Conservation (phyloP, 1,140 invertebrate species). For the Temnothorax nylanderi region DNA sequence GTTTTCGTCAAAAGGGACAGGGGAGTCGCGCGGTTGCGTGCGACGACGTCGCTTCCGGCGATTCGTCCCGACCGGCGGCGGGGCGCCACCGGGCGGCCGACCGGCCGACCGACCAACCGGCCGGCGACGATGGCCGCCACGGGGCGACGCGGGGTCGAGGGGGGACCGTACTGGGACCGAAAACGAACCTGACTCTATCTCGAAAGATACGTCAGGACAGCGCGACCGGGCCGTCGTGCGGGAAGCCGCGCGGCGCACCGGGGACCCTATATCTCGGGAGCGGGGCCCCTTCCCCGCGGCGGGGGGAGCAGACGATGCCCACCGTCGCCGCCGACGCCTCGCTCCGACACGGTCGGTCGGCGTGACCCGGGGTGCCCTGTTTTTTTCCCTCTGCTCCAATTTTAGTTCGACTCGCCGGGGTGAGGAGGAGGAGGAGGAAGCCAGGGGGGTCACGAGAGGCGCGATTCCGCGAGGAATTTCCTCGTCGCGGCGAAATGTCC, state of each 20-base stretch:
- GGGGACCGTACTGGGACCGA: constrained; percentile 1
- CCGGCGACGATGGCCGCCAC: constrained; percentile 66
- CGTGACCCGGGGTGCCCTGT: no score
- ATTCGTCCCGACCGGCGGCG: constrained; percentile 44
- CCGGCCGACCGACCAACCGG: constrained; percentile 58
- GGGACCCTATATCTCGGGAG: neutral
- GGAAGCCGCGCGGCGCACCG: neutral
- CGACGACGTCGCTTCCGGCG: neutral
- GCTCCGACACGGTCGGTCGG: neutral
- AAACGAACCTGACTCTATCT: neutral
- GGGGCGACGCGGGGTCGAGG: neutral
- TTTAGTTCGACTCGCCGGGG: no score
- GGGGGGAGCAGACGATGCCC: neutral
- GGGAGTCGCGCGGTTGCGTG: no score
- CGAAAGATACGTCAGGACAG: constrained; percentile 58
- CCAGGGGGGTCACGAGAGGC: no score
- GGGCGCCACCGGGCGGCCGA: constrained; percentile 58
- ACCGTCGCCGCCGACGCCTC: neutral
- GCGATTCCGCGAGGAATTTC: no score
- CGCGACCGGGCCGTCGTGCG: no score
- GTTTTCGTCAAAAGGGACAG: no score
- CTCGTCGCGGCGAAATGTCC: neutral
- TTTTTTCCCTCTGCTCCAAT: no score
- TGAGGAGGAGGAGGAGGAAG: no score
- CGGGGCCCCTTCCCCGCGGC: neutral